These are phyloP conservation scores for Drosophila parabipectinata DNA, from an alignment of 1,140 invertebrate species.

Conservation along the genomic window DNA sequence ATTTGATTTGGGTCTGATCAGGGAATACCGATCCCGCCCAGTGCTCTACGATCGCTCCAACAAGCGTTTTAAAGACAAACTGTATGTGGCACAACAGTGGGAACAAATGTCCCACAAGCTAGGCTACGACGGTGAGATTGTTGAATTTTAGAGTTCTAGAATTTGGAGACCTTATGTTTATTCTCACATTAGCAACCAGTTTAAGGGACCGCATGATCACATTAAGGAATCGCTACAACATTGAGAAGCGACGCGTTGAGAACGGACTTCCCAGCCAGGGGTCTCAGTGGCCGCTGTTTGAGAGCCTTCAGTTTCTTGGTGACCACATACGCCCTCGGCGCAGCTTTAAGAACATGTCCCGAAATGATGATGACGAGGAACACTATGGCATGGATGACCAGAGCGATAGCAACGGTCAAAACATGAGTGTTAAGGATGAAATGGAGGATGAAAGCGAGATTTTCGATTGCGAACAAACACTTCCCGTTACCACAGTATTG, in stretches of 20 bases:
- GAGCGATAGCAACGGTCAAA: constrained; percentile 57
- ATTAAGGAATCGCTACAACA: constrained; percentile 81
- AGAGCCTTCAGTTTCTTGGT: constrained; percentile 76
- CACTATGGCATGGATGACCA: constrained; percentile 55
- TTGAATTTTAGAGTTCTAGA: too few species aligned
- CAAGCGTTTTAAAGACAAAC: constrained; percentile 77
- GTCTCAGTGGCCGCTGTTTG: constrained; percentile 80
- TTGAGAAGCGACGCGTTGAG: constrained; percentile 81
- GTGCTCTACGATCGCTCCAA: constrained; percentile 77
- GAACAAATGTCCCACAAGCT: constrained; percentile 77
- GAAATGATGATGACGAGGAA: constrained; percentile 54
- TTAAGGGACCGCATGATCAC: constrained; percentile 81
- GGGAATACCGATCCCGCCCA: constrained; percentile 73
- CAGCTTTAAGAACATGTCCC: constrained; percentile 67
- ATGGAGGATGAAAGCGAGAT: constrained; percentile 50
- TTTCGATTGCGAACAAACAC: constrained; percentile 57
- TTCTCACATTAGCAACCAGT: constrained; percentile 53
- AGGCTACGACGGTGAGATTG: constrained; percentile 77
- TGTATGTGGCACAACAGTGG: constrained; percentile 66
- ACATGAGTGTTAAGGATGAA: constrained; percentile 54
- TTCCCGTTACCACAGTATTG: constrained; percentile 69
- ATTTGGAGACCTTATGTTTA: neutral
- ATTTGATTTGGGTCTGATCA: constrained; percentile 79
- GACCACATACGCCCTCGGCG: constrained; percentile 78
- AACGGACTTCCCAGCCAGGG: constrained; percentile 34